Evolutionary conservation across 2,888 invertebrate genomes (phyloP).

Genomic region (Pyrgus malvae): DNA sequence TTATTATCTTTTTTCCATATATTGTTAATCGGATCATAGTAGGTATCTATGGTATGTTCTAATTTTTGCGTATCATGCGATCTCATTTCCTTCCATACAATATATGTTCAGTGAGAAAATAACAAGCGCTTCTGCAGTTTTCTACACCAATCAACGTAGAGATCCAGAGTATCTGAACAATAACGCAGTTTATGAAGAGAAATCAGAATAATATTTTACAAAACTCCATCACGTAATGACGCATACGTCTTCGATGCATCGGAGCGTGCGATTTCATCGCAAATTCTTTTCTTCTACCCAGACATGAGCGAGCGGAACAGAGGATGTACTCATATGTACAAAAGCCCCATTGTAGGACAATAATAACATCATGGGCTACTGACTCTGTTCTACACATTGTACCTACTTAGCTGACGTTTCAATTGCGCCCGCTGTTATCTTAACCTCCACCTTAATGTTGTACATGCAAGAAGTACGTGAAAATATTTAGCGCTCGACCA

Average conservation of each 20-base stretch:
- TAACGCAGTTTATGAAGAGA: conserved; percentile 9
- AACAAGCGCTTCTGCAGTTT: background rate
- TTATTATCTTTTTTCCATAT: no score
- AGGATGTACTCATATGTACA: conserved; percentile 23
- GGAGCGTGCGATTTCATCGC: conserved; percentile 38
- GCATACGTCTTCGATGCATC: conserved; percentile 26
- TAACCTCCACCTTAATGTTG: background rate
- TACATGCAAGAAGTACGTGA: background rate
- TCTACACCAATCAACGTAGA: background rate
- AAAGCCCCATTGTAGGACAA: conserved; percentile 23
- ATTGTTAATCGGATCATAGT: no score
- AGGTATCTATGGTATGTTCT: no score
- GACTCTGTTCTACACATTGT: conserved; percentile 23
- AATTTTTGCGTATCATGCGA: no score
- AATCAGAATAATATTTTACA: background rate
- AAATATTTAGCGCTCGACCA: no score
- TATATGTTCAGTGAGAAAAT: no score
- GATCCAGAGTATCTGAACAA: background rate
- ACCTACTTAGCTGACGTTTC: conserved; percentile 12
- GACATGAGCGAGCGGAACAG: conserved; percentile 37
- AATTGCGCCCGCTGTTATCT: conserved; percentile 7
- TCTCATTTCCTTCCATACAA: background rate
- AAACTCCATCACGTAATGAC: conserved; percentile 2
- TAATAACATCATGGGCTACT: conserved; percentile 14
- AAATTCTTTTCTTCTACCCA: conserved; percentile 39